Conservation (phyloP, 2,113 vertebrate species). For the Barbus barbus region DNA sequence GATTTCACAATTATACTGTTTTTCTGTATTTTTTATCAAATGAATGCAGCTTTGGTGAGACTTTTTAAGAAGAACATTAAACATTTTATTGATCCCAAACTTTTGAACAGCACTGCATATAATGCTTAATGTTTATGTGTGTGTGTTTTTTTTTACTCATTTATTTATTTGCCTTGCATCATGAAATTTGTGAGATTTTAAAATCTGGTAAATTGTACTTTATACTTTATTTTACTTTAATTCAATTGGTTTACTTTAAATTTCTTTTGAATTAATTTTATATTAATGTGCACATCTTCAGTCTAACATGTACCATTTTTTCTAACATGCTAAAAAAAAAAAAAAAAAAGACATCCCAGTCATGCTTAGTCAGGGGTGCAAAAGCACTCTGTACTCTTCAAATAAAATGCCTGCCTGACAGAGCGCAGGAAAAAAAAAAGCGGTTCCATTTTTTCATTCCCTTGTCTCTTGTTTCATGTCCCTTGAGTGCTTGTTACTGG, state of each 20-base stretch:
- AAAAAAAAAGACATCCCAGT: not conserved
- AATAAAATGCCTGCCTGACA: not conserved
- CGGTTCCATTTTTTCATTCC: not conserved
- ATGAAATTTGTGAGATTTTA: not conserved
- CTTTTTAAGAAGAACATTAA: too few species aligned
- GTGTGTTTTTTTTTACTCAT: too few species aligned
- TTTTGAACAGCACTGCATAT: too few species aligned
- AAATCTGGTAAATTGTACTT: not conserved
- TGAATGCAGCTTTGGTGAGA: too few species aligned
- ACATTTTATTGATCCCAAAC: not conserved
- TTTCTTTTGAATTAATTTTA: not conserved
- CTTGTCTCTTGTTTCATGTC: conserved; percentile 36
- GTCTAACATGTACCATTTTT: not conserved
- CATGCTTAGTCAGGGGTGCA: not conserved
- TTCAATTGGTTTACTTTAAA: not conserved
- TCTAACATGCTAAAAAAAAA: not conserved
- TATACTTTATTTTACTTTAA: not conserved
- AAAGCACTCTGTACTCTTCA: too few species aligned
- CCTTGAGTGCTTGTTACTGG: conserved; percentile 45
- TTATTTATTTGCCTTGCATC: too few species aligned
- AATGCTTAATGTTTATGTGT: too few species aligned
- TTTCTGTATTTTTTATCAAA: not conserved
- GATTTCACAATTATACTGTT: too few species aligned
- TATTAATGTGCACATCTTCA: not conserved
- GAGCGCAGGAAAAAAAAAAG: not conserved